A percentile compares a stretch with the other conserved stretches of the same genome.
Conservation (phyloP, 35 echinoderm and acorn worm genomes). For the Amphiura filiformis region DNA sequence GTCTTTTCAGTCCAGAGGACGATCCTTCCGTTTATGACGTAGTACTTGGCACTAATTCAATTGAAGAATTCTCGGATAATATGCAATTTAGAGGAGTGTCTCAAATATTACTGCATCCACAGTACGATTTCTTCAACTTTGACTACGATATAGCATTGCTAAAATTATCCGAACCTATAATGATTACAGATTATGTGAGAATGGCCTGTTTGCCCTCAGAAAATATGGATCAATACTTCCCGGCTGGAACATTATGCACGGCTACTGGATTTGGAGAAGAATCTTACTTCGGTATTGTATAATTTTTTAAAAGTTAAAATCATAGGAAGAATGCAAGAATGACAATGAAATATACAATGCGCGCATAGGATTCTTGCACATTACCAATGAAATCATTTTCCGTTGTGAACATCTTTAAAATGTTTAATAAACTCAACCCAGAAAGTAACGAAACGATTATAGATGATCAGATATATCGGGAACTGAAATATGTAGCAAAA, state of each 20-base stretch:
- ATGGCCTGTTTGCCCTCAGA: not conserved
- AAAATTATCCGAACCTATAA: not conserved
- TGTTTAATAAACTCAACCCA: too few relatives aligned
- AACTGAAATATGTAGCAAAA: too few relatives aligned
- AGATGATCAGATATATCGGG: too few relatives aligned
- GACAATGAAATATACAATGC: too few relatives aligned
- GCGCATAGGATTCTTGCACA: too few relatives aligned
- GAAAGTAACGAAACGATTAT: too few relatives aligned
- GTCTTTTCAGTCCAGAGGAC: not conserved
- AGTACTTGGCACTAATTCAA: not conserved
- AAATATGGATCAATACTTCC: not conserved
- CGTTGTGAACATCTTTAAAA: too few relatives aligned
- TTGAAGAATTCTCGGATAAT: not conserved
- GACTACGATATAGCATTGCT: not conserved
- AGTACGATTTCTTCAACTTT: constrained; percentile 4
- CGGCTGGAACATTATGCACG: not conserved
- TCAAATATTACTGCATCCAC: not conserved
- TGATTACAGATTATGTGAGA: not conserved
- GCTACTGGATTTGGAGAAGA: not conserved
- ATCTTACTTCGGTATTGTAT: too few relatives aligned
- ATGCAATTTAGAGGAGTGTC: not conserved
- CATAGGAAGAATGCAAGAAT: too few relatives aligned
- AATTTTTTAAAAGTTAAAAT: too few relatives aligned
- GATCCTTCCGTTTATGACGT: not conserved
- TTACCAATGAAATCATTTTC: too few relatives aligned